Evolutionary conservation across 2,888 invertebrate genomes (phyloP).

Genomic region (Sturmia bella): DNA sequence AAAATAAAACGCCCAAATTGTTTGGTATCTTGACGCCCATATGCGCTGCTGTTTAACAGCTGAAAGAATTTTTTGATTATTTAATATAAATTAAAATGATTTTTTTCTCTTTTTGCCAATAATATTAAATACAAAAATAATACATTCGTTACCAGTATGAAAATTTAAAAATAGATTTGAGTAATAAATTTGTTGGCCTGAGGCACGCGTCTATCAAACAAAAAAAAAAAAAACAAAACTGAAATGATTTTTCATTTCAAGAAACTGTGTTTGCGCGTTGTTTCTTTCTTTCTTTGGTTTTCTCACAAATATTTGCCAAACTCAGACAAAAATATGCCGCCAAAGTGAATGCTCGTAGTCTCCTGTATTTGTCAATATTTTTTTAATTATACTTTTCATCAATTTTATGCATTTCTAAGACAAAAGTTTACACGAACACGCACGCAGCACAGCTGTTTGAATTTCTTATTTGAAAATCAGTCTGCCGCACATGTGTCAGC

Average conservation of each 20-base stretch:
- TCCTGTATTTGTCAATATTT: constrained; percentile 47
- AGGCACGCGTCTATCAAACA: constrained; percentile 55
- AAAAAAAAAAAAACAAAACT: too few species aligned
- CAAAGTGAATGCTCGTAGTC: constrained; percentile 43
- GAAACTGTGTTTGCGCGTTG: not conserved
- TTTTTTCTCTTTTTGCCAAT: constrained; percentile 30
- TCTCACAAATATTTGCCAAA: constrained; percentile 20
- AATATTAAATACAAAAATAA: constrained; percentile 24
- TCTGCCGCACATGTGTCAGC: not conserved
- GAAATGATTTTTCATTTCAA: constrained; percentile 27
- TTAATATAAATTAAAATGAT: constrained; percentile 51
- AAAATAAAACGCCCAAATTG: constrained; percentile 67
- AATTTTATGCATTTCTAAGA: constrained; percentile 46
- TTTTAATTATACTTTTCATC: constrained; percentile 68
- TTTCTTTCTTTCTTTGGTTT: not conserved
- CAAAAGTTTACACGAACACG: constrained; percentile 20
- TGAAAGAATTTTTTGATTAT: constrained; percentile 60
- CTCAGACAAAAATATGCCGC: constrained; percentile 37
- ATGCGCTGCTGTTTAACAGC: constrained; percentile 63
- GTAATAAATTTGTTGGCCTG: constrained; percentile 27
- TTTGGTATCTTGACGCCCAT: constrained; percentile 65
- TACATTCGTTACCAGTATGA: constrained; percentile 34
- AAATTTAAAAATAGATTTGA: not conserved
- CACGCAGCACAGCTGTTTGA: constrained; percentile 36
- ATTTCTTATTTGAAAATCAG: not conserved